Conservation (phyloP, 2,888 invertebrate species). For the Synergus gifuensis region DNA sequence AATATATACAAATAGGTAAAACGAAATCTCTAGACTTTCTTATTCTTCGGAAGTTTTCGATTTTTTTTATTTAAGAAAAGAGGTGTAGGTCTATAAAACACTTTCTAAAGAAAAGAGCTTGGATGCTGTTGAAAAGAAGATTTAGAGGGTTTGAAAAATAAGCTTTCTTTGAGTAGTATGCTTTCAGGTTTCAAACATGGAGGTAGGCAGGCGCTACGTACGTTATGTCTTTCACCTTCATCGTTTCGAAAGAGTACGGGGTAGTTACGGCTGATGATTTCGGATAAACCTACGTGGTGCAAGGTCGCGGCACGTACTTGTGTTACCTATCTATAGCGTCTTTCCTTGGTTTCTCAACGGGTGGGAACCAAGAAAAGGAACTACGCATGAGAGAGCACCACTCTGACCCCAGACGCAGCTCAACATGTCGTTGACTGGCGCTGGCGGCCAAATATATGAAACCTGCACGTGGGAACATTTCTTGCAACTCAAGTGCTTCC, state of each 20-base stretch:
- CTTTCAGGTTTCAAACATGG: constrained; percentile 30
- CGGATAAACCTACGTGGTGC: constrained; percentile 45
- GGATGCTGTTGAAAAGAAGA: constrained; percentile 36
- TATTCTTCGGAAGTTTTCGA: neutral
- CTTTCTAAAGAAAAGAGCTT: constrained; percentile 23
- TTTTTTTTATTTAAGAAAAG: constrained; percentile 30
- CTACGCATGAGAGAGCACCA: constrained; percentile 69
- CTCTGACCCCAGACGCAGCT: constrained; percentile 67
- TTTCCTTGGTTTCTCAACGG: constrained; percentile 60
- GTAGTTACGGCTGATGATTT: constrained; percentile 34
- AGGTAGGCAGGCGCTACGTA: neutral
- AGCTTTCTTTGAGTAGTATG: constrained; percentile 42
- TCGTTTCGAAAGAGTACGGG: constrained; percentile 33
- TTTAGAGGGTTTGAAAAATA: constrained; percentile 37
- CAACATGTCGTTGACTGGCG: constrained; percentile 65
- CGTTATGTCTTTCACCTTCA: constrained; percentile 21
- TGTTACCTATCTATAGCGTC: constrained; percentile 49
- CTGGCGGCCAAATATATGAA: constrained; percentile 65
- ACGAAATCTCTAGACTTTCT: neutral
- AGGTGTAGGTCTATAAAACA: constrained; percentile 22
- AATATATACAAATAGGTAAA: neutral
- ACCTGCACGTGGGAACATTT: constrained; percentile 68
- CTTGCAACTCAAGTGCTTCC: constrained; percentile 52
- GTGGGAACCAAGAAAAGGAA: constrained; percentile 70
- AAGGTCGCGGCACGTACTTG: constrained; percentile 49